Conservation (phyloP, 2,113 vertebrate genomes). For the Callorhinus ursinus region DNA sequence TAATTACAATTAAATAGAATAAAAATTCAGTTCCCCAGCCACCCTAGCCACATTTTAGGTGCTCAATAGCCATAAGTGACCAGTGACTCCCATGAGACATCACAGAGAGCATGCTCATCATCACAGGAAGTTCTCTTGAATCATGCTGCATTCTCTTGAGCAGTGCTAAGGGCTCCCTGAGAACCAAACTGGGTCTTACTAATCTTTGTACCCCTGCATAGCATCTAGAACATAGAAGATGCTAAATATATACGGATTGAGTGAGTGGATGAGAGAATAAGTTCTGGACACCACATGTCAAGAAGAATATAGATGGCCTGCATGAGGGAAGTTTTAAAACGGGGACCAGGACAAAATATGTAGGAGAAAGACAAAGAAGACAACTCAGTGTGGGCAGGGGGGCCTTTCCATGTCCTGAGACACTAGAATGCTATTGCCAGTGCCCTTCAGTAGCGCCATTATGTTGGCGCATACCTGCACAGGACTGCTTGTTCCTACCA, state of each 20-base stretch:
- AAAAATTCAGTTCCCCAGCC: neutral
- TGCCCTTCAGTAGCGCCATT: neutral
- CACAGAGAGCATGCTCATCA: neutral
- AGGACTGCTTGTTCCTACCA: neutral
- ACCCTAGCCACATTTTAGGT: neutral
- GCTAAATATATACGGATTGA: neutral
- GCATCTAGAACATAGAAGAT: neutral
- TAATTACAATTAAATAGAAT: conserved; percentile 1
- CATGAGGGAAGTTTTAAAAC: neutral
- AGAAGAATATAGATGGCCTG: neutral
- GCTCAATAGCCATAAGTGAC: neutral
- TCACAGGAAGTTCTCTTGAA: neutral
- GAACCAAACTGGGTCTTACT: neutral
- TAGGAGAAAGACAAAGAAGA: neutral
- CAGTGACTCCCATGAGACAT: neutral
- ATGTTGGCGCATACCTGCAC: neutral
- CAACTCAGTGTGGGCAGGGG: neutral
- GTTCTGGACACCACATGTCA: neutral
- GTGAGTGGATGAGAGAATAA: neutral
- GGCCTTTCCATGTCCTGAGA: neutral
- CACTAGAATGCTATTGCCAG: neutral
- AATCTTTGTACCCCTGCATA: neutral
- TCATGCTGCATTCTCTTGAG: neutral
- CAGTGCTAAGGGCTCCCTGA: neutral
- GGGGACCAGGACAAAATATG: neutral